These are phyloP conservation scores for Cistogaster globosa DNA, from an alignment of 2,888 invertebrate species.

Conservation along the genomic window DNA sequence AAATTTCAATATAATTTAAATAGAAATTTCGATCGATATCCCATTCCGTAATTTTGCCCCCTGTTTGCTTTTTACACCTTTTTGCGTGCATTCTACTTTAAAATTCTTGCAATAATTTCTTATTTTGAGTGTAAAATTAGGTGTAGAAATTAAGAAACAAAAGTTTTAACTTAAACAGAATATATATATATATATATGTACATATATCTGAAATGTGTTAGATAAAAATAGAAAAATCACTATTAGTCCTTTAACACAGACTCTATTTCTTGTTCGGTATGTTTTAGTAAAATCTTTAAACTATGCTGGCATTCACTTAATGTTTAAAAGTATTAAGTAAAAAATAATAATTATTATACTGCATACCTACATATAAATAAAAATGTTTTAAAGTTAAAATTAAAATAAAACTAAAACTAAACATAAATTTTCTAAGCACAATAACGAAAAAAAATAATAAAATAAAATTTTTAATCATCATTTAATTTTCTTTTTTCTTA, in stretches of 20 bases:
- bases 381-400: slow-evolving; percentile 42
- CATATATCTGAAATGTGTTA: too few relatives aligned
- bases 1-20: too few relatives aligned
- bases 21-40: too few relatives aligned
- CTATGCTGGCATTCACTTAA: slow-evolving; percentile 59
- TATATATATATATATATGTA: too few relatives aligned
- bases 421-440: slow-evolving; percentile 67
- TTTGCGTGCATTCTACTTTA: too few relatives aligned
- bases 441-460: slow-evolving; percentile 19
- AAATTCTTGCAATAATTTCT: too few relatives aligned
- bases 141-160: too few relatives aligned
- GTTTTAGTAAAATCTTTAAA: slow-evolving; percentile 17
- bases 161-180: too few relatives aligned
- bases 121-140: too few relatives aligned
- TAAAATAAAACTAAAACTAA: slow-evolving; percentile 52
- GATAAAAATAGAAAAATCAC: not conserved
- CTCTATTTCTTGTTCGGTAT: not conserved
- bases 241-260: not conserved
- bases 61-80: too few relatives aligned
- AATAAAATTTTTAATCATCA: not conserved
- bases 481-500: slow-evolving; percentile 78
- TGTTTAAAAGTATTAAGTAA: not conserved
- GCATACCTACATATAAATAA: slow-evolving; percentile 1
- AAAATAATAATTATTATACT: too few relatives aligned
- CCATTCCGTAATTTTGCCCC: too few relatives aligned